phyloP scores from a whole-genome alignment of 1,140 invertebrate genomes.

The Portunus trituberculatus region DNA sequence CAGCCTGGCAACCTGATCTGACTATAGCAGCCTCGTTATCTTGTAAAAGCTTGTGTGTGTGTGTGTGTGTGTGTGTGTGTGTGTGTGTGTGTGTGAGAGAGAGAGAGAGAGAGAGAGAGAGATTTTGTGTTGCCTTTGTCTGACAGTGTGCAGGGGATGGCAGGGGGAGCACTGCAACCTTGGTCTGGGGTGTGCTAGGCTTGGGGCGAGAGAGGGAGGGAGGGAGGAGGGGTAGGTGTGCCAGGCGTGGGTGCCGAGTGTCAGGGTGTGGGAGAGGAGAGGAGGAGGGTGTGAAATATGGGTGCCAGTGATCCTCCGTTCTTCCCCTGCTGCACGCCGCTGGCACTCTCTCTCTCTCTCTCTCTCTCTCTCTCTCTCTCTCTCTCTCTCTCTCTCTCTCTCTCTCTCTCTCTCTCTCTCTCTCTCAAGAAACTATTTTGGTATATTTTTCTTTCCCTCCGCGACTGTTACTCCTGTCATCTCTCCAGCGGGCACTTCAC shows the following conservation, averaged over 20 bases:
- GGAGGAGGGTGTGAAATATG: neutral
- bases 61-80: no score
- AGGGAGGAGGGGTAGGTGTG: no score
- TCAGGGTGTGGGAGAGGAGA: neutral
- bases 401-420: no score
- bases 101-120: slow-evolving; percentile 11
- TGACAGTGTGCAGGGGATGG: neutral
- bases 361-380: neutral
- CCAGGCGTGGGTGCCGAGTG: neutral
- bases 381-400: neutral
- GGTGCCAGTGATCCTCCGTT: neutral
- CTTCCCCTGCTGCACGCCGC: neutral
- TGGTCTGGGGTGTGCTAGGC: neutral
- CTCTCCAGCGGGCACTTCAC: no score
- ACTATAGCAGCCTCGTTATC: no score
- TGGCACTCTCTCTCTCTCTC: neutral
- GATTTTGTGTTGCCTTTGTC: neutral
- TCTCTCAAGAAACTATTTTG: no score
- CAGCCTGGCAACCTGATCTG: no score
- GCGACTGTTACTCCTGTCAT: no score
- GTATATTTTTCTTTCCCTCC: no score
- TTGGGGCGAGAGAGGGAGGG: neutral
- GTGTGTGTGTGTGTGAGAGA: neutral
- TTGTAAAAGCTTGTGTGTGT: no score
- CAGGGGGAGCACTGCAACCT: neutral